Base-by-base conservation (phyloP, 2,888 invertebrate species). In the Liposcelis brunnea region DNA sequence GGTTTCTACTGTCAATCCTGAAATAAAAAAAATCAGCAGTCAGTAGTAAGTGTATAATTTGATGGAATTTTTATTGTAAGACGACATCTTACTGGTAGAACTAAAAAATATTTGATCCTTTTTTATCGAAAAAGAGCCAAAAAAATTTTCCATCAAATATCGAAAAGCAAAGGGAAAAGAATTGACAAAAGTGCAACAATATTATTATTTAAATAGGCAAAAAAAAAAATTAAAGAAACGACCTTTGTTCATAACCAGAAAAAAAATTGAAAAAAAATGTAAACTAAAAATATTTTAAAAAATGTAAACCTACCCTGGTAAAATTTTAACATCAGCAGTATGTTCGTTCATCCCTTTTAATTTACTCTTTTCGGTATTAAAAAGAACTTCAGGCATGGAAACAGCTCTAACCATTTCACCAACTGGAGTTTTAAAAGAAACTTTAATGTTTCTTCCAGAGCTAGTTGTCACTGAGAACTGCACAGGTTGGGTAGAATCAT, bases 341-440 rank as follows among this genome's bases (percentile, higher is more conserved):
- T 80, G 76, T 59, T 86, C 86, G 53, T 86, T 90, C 91, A 94
- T 91, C n/a, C 94, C 94, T 49, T 83, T 73, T 42, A 94, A 64
- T 61, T 80, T 82, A 48, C 61, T 71, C 55, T 83, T 82, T 61
- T 87, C 80, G 10, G 69, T 58, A 49, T 70, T 66, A 65, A 90
- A 94, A 47, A 75, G 69, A 10, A 67, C 56, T 53, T 80, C 79
- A 0, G 77, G 69, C 68, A 91, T 78, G 16, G 72, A 69, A 43
- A 89, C 77, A 0, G 91, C 80, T 47, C 84, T 74, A 58, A 94
- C 63, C 50, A 93, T 68, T 63, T 94, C 94, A 0, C 94, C 94
- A 40, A 93, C 77, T 0, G 81, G 79, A 6, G 90, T 81, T 53
- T 80, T 81, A 43, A 94, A 60, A 31, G 62, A 60, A 14, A 70